phyloP scores from a whole-genome alignment of 2,888 invertebrate species.

The Venustoraphidia nigricollis region DNA sequence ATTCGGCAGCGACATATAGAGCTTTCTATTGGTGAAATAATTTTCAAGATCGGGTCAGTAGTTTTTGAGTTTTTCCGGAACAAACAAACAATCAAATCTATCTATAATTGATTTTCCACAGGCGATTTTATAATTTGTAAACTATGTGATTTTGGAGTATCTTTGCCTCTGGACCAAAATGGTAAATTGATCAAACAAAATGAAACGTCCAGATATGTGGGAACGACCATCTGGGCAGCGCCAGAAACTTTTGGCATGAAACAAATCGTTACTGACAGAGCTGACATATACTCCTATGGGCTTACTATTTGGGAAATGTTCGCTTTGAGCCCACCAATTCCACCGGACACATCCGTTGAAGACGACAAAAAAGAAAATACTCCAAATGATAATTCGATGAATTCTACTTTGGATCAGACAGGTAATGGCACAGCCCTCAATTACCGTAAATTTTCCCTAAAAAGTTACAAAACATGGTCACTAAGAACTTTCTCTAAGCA shows the following conservation, averaged over 20 bases:
- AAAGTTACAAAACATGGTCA: too few relatives aligned
- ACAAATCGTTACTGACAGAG: constrained; percentile 45
- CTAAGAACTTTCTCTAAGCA: too few relatives aligned
- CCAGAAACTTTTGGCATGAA: constrained; percentile 55
- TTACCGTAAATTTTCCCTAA: too few relatives aligned
- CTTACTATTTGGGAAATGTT: constrained; percentile 71
- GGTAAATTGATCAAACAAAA: constrained; percentile 38
- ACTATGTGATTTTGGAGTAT: constrained; percentile 76
- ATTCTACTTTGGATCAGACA: constrained; percentile 6
- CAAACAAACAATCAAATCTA: too few relatives aligned
- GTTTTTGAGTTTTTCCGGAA: too few relatives aligned
- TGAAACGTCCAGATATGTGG: constrained; percentile 42
- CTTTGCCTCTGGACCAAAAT: constrained; percentile 48
- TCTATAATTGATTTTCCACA: too few relatives aligned
- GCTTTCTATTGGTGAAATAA: too few relatives aligned
- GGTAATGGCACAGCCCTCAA: too few relatives aligned
- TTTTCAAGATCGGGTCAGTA: too few relatives aligned
- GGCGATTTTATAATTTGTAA: constrained; percentile 57
- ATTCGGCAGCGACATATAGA: too few relatives aligned
- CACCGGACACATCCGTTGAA: constrained; percentile 18
- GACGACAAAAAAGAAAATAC: constrained; percentile 8
- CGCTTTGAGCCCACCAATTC: constrained; percentile 52
- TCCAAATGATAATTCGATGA: constrained; percentile 13
- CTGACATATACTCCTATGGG: constrained; percentile 70
- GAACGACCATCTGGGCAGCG: constrained; percentile 65